Conservation (phyloP, 2,797 vertebrate genomes). For the Mormyrops attenuatus region DNA sequence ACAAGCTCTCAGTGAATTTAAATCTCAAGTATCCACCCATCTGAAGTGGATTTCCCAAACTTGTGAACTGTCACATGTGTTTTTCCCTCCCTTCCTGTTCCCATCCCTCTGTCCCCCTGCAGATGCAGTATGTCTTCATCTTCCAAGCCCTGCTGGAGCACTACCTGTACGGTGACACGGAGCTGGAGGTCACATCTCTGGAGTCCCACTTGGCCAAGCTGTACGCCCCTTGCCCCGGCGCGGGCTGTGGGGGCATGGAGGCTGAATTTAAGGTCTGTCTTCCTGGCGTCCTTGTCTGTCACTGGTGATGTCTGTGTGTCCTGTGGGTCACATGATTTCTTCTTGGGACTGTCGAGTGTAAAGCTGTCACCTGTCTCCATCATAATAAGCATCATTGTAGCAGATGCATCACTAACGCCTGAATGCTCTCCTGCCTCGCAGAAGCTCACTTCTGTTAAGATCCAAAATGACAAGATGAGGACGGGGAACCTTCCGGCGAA, state of each 20-base stretch:
- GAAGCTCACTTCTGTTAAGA: slow-evolving; percentile 98
- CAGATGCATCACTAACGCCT: not conserved
- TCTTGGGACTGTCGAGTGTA: not conserved
- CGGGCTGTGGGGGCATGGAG: slow-evolving; percentile 87
- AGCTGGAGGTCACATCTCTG: slow-evolving; percentile 94
- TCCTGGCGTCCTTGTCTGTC: not conserved
- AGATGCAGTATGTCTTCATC: slow-evolving; percentile 99
- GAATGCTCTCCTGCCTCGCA: slow-evolving; percentile 37
- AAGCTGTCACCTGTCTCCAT: not conserved
- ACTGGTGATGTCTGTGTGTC: too few species aligned
- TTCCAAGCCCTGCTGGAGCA: slow-evolving; percentile 97
- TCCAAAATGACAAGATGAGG: slow-evolving; percentile 98
- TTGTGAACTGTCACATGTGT: not conserved
- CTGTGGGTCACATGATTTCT: not conserved
- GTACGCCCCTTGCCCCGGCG: slow-evolving; percentile 83
- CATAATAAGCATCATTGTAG: slow-evolving; percentile 73
- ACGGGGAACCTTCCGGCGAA: slow-evolving; percentile 93
- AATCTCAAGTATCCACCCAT: not conserved
- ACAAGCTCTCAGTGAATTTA: not conserved
- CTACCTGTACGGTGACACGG: slow-evolving; percentile 93
- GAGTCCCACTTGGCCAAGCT: slow-evolving; percentile 93
- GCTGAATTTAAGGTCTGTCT: slow-evolving; percentile 87
- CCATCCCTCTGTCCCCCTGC: slow-evolving; percentile 28
- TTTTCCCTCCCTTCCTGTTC: not conserved
- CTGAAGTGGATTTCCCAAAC: not conserved